phyloP scores from a whole-genome alignment of 1,140 invertebrate species.

The Antheraea mylitta region DNA sequence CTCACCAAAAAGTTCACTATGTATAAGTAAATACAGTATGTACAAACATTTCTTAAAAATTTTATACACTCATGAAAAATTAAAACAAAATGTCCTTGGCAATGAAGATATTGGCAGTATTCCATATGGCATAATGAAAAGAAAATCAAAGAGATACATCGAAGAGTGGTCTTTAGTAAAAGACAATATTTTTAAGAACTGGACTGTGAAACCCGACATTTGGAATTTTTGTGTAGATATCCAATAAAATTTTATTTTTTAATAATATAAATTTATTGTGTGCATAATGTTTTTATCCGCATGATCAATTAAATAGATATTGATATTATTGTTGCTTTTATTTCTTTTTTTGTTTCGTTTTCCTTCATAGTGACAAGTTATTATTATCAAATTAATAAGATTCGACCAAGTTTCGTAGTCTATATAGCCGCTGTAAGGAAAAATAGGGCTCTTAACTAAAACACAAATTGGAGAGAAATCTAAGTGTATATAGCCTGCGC shows the following conservation, averaged over 20 bases:
- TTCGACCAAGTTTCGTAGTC: too few species aligned
- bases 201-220: conserved; percentile 80
- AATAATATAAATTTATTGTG: neutral
- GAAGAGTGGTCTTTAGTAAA: conserved; percentile 74
- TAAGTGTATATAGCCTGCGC: too few species aligned
- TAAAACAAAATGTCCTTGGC: conserved; percentile 45
- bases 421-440: too few species aligned
- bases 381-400: too few species aligned
- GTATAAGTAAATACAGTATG: conserved; percentile 83
- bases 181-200: conserved; percentile 76
- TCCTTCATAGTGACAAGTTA: neutral
- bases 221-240: conserved; percentile 55
- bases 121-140: conserved; percentile 77
- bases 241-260: too few species aligned
- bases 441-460: too few species aligned
- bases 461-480: too few species aligned
- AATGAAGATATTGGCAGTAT: conserved; percentile 40
- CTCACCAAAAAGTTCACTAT: conserved; percentile 76
- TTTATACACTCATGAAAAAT: conserved; percentile 45
- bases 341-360: neutral
- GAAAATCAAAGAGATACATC: conserved; percentile 65
- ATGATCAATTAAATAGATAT: neutral
- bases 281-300: neutral
- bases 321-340: neutral
- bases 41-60: conserved; percentile 80